These are phyloP conservation scores for Eilema sororculum DNA, from an alignment of 2,888 invertebrate genomes.

Conservation along the genomic window DNA sequence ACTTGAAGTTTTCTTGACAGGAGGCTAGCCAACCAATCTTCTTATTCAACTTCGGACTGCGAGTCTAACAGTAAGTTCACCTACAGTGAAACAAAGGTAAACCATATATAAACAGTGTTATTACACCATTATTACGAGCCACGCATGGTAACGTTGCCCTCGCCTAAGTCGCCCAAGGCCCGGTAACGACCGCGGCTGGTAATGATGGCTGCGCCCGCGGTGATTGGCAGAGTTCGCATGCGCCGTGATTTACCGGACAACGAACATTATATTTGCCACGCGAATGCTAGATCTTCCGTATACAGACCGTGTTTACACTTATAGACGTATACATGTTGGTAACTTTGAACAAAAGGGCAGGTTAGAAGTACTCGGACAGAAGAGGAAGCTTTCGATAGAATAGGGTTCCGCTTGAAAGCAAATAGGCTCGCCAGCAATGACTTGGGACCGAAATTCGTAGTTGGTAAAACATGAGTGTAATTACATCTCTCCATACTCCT, in stretches of 20 bases:
- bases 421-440: no score
- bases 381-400: no score
- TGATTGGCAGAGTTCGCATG: constrained; percentile 27
- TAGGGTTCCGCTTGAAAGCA: no score
- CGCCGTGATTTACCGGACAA: constrained; percentile 39
- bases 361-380: no score
- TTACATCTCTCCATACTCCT: no score
- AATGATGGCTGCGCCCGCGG: constrained; percentile 22
- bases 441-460: no score
- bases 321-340: no score
- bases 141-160: constrained; percentile 10
- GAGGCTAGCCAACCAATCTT: no score
- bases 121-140: constrained; percentile 9
- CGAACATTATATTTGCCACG: constrained; percentile 23
- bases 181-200: constrained; percentile 31
- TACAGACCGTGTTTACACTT: neutral
- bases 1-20: no score
- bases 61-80: neutral
- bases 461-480: no score
- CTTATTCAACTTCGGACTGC: no score
- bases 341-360: no score
- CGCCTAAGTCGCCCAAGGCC: constrained; percentile 6
- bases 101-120: constrained; percentile 8
- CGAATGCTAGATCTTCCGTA: constrained; percentile 2
- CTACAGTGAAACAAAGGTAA: neutral